Evolutionary conservation across 2,113 vertebrate species (phyloP).

Genomic region (Seriola dumerili): DNA sequence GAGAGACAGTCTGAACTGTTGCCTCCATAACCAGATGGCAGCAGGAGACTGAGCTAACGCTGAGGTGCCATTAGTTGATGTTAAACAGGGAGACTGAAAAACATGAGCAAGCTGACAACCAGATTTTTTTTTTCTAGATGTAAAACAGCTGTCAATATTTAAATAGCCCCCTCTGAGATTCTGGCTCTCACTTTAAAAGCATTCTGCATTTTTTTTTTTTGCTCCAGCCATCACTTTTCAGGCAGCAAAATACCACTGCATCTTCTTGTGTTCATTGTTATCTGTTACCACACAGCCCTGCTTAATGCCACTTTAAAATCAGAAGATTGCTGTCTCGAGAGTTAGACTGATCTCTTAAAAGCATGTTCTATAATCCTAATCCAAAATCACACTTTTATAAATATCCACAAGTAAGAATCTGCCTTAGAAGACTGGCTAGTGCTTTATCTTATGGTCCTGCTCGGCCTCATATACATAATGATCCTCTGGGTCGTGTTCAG

Average conservation of each 20-base stretch:
- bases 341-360: slow-evolving; percentile 43
- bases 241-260: not conserved
- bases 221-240: not conserved
- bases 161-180: slow-evolving; percentile 32
- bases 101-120: slow-evolving; percentile 12
- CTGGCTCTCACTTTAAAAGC: slow-evolving; percentile 32
- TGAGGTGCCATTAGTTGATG: slow-evolving; percentile 18
- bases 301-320: slow-evolving; percentile 41
- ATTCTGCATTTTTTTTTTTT: not conserved
- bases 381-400: slow-evolving; percentile 29
- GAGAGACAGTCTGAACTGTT: slow-evolving; percentile 24
- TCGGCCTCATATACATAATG: not conserved
- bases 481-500: not conserved
- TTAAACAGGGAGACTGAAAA: slow-evolving; percentile 13
- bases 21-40: slow-evolving; percentile 38
- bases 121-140: slow-evolving; percentile 4
- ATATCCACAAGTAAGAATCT: slow-evolving; percentile 22
- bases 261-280: not conserved
- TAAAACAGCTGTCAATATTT: slow-evolving; percentile 45
- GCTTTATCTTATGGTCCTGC: not conserved
- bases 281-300: not conserved
- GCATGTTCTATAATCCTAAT: slow-evolving; percentile 30
- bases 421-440: not conserved
- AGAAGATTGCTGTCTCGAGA: slow-evolving; percentile 5
- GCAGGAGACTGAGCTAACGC: slow-evolving; percentile 19